Evolutionary conservation across 2,797 vertebrate genomes (phyloP), one percentile per base, ranked within the genome.

Genomic region (Nannoperca australis): DNA sequence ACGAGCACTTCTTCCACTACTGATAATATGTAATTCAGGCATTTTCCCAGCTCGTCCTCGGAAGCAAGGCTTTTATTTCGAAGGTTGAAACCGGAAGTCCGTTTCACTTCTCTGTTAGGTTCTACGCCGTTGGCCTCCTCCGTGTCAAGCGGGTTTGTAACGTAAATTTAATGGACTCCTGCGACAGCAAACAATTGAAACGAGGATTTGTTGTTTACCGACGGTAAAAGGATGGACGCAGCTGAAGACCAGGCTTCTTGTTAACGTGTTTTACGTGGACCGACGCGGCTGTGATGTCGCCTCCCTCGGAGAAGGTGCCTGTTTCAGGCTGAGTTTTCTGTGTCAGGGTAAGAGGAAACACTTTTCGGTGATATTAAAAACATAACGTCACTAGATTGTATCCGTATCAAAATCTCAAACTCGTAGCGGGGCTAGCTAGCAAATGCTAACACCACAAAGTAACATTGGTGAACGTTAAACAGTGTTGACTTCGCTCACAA

Each of bases 311-410:
- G 27, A 73, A 68, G 24, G 56, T 38, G 83, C 75, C 79, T 56
- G 84, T 17, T 58, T 83, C 88, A 44, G 91, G 79, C 80, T 86
- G 85, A 91, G 71, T 79, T 84, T 54, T 83, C 72, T 70, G 77
- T 87, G 85, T 84, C 83, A 34, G 74, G 90, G 86, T 92, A 70
- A 90, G 88, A 85, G 82, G 80, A 86, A 86, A 77, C 83, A 0
- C 62, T 17, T 49, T 32, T 6, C 20, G 45, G 1, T 59, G 5
- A 30, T 40, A 63, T 66, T 54, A 24, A 53, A 60, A 20, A 50
- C 14, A 15, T 24, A 42, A 38, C 11, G 32, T 63, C 36, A 7
- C 42, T 22, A 11, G 6, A n/a, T 44, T 73, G 22, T 59, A 12
- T 53, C 4, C 11, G 7, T 17, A 6, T 32, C 12, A 53, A 5